Evolutionary conservation across 1,140 invertebrate species (phyloP).

Genomic region (Thalassaphorura encarpata): DNA sequence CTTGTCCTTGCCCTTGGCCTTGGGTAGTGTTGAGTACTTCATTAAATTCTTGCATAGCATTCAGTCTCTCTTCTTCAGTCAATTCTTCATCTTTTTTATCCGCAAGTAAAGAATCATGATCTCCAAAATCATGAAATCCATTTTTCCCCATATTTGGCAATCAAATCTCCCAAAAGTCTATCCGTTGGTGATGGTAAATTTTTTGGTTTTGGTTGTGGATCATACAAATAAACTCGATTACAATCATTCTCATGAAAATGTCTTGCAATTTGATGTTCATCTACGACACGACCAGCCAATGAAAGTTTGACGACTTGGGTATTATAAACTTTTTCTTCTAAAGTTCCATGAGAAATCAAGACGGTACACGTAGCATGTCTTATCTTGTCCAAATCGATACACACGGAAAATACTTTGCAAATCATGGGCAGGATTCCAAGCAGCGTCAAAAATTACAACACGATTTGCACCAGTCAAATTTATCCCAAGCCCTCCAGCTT

Average conservation of each 20-base stretch:
- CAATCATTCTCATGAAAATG: slow-evolving; percentile 86
- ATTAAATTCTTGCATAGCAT: too few relatives aligned
- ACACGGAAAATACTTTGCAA: slow-evolving; percentile 96
- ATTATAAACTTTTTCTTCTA: slow-evolving; percentile 99
- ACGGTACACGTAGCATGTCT: slow-evolving; percentile 93
- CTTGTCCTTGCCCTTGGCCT: too few relatives aligned
- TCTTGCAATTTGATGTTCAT: slow-evolving; percentile 92
- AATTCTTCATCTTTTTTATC: slow-evolving; percentile 77
- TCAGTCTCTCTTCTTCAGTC: slow-evolving; percentile 79
- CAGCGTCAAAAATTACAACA: slow-evolving; percentile 94
- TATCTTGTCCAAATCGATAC: slow-evolving; percentile 81
- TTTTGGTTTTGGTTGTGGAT: slow-evolving; percentile 48
- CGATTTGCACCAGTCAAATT: slow-evolving; percentile 93
- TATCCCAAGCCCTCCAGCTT: slow-evolving; percentile 88
- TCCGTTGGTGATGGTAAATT: slow-evolving; percentile 50
- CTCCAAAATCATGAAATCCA: slow-evolving; percentile 68
- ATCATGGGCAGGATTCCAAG: slow-evolving; percentile 96
- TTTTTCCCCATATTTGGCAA: slow-evolving; percentile 59
- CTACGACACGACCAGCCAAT: slow-evolving; percentile 84
- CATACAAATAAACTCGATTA: slow-evolving; percentile 75
- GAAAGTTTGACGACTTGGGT: slow-evolving; percentile 91
- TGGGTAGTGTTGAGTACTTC: too few relatives aligned
- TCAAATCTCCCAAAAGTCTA: slow-evolving; percentile 70
- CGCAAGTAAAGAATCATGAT: slow-evolving; percentile 88
- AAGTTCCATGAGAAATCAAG: slow-evolving; percentile 87